Percentiles rank a stretch among this genome's conserved stretches.
Evolutionary conservation across 1,140 invertebrate species (phyloP).

Genomic region (Batillaria attramentaria): DNA sequence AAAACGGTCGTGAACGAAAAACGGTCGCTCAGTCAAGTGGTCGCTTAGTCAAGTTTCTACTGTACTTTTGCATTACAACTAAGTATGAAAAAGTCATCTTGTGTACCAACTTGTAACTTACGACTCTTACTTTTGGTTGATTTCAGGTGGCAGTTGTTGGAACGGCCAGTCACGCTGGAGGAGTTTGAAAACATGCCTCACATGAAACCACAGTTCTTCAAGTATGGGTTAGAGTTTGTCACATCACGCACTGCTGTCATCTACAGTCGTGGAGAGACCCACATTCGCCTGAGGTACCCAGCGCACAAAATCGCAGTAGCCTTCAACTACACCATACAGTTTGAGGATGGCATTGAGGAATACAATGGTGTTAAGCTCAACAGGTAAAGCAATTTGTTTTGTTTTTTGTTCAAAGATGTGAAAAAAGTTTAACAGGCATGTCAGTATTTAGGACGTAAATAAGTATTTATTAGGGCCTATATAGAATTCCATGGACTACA

Average conservation of each 20-base stretch:
- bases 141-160: conserved; percentile 71
- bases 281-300: conserved; percentile 62
- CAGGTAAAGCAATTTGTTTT: conserved; percentile 16
- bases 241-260: conserved; percentile 69
- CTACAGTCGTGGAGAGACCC: conserved; percentile 63
- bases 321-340: conserved; percentile 70
- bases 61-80: no score
- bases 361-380: conserved; percentile 66
- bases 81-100: no score
- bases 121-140: no score
- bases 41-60: no score
- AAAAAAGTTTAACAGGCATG: no score
- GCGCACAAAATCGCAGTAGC: conserved; percentile 63
- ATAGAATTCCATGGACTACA: no score
- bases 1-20: no score
- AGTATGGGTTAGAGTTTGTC: conserved; percentile 71
- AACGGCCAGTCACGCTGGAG: conserved; percentile 60
- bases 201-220: conserved; percentile 72
- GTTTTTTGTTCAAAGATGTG: no score
- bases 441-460: no score
- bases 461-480: no score
- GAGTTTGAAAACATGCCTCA: conserved; percentile 72
- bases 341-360: conserved; percentile 68
- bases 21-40: no score
- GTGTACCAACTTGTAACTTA: no score